These are phyloP conservation scores for Trinectes maculatus DNA, from an alignment of 2,113 vertebrate genomes.

Conservation along the genomic window DNA sequence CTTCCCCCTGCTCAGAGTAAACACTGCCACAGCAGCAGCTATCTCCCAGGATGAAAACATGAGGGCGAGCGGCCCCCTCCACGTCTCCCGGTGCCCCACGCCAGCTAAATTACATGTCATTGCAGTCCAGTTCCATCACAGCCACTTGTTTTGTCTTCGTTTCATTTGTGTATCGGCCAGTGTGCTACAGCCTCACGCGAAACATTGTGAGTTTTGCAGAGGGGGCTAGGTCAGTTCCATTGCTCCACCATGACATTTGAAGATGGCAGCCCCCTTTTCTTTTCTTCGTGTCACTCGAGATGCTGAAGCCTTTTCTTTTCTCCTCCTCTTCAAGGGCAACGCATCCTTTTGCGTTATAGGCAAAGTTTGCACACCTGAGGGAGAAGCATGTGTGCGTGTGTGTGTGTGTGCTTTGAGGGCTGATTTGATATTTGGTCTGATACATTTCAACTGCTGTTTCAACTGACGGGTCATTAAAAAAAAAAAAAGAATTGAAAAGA, in stretches of 20 bases:
- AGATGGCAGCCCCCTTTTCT: conserved; percentile 1
- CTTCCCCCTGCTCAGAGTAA: conserved; percentile 30
- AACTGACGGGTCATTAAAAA: conserved; percentile 27
- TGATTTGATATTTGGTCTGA: conserved; percentile 20
- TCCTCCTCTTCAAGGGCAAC: conserved; percentile 14
- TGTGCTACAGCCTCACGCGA: conserved; percentile 23
- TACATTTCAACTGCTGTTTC: conserved; percentile 14
- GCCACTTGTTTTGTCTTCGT: conserved; percentile 50
- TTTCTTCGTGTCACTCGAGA: conserved; percentile 22
- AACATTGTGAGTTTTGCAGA: conserved; percentile 44
- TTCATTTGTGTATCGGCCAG: conserved; percentile 63
- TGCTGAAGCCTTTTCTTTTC: conserved; percentile 21
- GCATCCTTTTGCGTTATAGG: conserved; percentile 41
- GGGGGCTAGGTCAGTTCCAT: conserved; percentile 9
- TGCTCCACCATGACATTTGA: conserved; percentile 31
- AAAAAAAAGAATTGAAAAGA: conserved; percentile 2
- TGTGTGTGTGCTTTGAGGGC: not conserved
- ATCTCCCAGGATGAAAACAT: conserved; percentile 47
- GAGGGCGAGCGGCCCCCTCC: conserved; percentile 36
- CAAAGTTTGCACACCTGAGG: conserved; percentile 7
- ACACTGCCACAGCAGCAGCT: conserved; percentile 31
- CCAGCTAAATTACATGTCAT: conserved; percentile 57
- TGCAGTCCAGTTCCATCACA: conserved; percentile 71
- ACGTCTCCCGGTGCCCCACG: conserved; percentile 24
- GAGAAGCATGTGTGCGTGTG: not conserved